Conservation (phyloP, 2,888 invertebrate genomes). For the Epinotia bilunana region DNA sequence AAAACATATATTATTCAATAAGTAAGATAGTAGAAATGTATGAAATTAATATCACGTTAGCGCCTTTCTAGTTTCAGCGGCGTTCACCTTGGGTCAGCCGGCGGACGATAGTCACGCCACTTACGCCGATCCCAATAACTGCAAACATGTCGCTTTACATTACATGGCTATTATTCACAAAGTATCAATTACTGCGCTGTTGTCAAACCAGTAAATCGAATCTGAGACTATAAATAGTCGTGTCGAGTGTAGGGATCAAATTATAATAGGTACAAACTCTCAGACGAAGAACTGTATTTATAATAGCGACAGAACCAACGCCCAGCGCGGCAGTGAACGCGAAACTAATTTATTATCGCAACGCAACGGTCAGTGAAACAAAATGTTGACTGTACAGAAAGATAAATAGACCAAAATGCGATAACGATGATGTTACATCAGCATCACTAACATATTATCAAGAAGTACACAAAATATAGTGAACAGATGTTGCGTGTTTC, state of each 20-base stretch:
- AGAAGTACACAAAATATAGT: slow-evolving; percentile 1
- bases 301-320: slow-evolving; percentile 7
- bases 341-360: slow-evolving; percentile 14
- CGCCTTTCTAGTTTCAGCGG: slow-evolving; percentile 24
- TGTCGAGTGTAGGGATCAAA: neutral
- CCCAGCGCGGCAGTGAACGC: slow-evolving; percentile 24
- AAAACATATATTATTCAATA: neutral
- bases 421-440: slow-evolving; percentile 33
- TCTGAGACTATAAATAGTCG: neutral
- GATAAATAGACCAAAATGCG: slow-evolving; percentile 29
- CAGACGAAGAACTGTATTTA: neutral
- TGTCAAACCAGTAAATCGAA: neutral
- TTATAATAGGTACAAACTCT: neutral
- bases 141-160: slow-evolving; percentile 16
- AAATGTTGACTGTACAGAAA: slow-evolving; percentile 14
- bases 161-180: slow-evolving; percentile 21
- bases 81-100: slow-evolving; percentile 49
- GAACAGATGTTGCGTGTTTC: slow-evolving; percentile 11
- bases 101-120: slow-evolving; percentile 52
- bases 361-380: slow-evolving; percentile 2
- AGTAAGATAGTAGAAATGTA: neutral
- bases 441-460: neutral
- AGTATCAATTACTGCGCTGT: neutral
- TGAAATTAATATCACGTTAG: neutral
- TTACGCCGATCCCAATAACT: slow-evolving; percentile 38